Evolutionary conservation across 2,888 invertebrate species (phyloP), one percentile per base, ranked within the genome.

Genomic region (Patella caerulea): DNA sequence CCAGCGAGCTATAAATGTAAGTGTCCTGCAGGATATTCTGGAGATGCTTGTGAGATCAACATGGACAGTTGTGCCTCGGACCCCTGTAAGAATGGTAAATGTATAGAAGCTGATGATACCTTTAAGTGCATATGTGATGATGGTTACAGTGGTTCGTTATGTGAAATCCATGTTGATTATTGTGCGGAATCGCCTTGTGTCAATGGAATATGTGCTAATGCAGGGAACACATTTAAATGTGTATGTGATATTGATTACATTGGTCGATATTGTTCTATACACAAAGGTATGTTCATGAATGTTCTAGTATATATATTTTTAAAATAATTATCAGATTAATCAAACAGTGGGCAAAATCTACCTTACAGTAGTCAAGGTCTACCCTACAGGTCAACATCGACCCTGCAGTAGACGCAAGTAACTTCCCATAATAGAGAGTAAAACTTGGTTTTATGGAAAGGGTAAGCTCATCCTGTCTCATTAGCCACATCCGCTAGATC

Each of bases 31-130:
- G 54, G 65, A 3, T 73, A 65, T 34, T 74, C 71, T 29, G 81
- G 81, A 70, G 45, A 71, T 3, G 34, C 14, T 17, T 81, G 81
- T n/a, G 54, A 77, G 65, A 73, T 72, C 14, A 19, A 45, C 55
- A 54, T 72, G 9, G 78, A 80, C 34, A 76, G 77, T 4, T 65
- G 65, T 24, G 9, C 45, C 45, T 24, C 19, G 24, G 24, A 19
- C 9, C 19, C 24, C 19, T 65, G 65, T 65, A 65, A 19, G 72
- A 45, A 72, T 14, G 72, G 45, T 45, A 72, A 24, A 14, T 52
- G 53, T 72, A n/a, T 53, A 29, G 53, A 29, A 3, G 53, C 11
- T 2, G 72, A 15, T 72, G 72, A 72, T 52, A 29, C 19, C 45
- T 12, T 34, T 9, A 29, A 19, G 9, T 52, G 72, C n/a, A 19